These are phyloP conservation scores for Frankliniella fusca DNA, from an alignment of 2,888 invertebrate species.

Conservation along the genomic window DNA sequence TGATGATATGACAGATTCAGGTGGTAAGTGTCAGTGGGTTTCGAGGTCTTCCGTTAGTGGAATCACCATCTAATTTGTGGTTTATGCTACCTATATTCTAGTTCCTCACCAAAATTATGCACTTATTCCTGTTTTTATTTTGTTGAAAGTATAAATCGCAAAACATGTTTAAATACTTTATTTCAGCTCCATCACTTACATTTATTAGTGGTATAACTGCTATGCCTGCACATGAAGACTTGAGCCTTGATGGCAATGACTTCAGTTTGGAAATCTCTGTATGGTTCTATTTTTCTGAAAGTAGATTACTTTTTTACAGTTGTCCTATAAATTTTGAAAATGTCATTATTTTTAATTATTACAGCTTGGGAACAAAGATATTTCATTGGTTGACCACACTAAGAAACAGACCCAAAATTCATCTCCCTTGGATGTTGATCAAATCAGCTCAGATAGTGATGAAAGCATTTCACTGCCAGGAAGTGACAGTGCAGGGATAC, in stretches of 20 bases:
- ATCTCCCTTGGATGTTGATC: background rate
- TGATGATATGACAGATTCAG: background rate
- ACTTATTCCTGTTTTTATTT: too few relatives aligned
- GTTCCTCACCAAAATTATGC: too few relatives aligned
- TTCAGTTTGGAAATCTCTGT: slow-evolving; percentile 10
- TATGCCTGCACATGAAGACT: slow-evolving; percentile 1
- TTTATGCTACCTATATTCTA: too few relatives aligned
- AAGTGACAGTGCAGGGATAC: background rate
- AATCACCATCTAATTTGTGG: too few relatives aligned
- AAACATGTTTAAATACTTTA: background rate
- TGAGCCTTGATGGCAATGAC: background rate
- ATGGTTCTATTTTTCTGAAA: background rate
- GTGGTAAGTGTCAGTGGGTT: background rate
- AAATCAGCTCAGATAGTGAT: background rate
- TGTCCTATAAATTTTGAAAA: too few relatives aligned
- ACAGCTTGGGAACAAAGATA: too few relatives aligned
- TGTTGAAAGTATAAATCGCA: too few relatives aligned
- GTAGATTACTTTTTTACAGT: too few relatives aligned
- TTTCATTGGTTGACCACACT: background rate
- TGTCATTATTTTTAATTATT: too few relatives aligned
- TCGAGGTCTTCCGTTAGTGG: too few relatives aligned
- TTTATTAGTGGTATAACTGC: slow-evolving; percentile 7
- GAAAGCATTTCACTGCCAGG: slow-evolving; percentile 4
- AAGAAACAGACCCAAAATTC: background rate
- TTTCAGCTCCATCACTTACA: slow-evolving; percentile 1